A percentile compares a stretch with the other conserved stretches of the same genome.
These are phyloP conservation scores for Lampris incognitus DNA, from an alignment of 2,113 vertebrate species.

Conservation along the genomic window DNA sequence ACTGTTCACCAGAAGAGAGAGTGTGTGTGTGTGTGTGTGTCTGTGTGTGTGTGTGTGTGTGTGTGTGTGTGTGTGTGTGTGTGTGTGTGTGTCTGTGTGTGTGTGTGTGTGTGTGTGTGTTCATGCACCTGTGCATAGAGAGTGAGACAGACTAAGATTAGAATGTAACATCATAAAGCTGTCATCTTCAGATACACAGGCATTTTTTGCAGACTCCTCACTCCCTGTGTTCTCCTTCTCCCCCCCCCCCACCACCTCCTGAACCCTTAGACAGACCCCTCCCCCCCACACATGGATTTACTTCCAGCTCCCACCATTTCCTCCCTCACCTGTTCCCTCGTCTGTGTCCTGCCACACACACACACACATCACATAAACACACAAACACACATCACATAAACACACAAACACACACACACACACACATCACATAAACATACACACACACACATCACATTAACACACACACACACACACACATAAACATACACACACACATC, in stretches of 20 bases:
- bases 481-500: no score
- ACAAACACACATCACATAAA: no score
- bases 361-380: no score
- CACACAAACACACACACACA: no score
- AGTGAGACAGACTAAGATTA: neutral
- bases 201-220: neutral
- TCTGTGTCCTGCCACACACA: neutral
- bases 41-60: neutral
- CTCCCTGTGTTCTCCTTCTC: neutral
- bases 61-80: neutral
- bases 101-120: neutral
- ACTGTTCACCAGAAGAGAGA: neutral
- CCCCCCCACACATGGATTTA: no score
- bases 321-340: neutral
- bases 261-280: no score
- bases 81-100: neutral
- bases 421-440: no score
- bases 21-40: constrained; percentile 18
- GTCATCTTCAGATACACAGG: neutral
- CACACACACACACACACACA: no score
- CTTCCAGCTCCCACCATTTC: no score
- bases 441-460: no score
- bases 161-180: neutral
- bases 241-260: neutral
- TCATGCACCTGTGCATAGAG: neutral